Percentiles rank a stretch among this genome's conserved stretches.
Evolutionary conservation across 2,888 invertebrate species (phyloP).

Genomic region (Brachypalpus laphriformis): DNA sequence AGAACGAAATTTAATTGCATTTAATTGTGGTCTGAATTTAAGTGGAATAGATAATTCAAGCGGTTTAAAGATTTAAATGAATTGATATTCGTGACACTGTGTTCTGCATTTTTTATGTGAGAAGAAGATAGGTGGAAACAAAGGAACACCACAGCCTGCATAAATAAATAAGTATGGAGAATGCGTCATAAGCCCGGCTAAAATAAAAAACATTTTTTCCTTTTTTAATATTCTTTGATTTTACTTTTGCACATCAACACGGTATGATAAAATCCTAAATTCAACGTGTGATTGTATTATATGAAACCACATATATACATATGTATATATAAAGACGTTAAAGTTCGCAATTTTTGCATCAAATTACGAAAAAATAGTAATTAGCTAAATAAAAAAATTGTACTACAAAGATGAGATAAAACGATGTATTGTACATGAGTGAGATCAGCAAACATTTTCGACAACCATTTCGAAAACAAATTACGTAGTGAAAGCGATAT

Average conservation of each 20-base stretch:
- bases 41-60: neutral
- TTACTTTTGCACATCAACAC: too few species aligned
- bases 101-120: slow-evolving; percentile 34
- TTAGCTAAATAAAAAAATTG: too few species aligned
- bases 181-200: neutral
- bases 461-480: neutral
- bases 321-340: too few species aligned
- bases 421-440: too few species aligned
- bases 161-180: neutral
- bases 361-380: too few species aligned
- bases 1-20: neutral
- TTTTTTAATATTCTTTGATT: neutral
- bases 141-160: neutral
- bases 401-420: neutral
- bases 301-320: too few species aligned
- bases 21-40: neutral
- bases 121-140: slow-evolving; percentile 21
- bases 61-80: neutral
- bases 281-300: too few species aligned
- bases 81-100: neutral
- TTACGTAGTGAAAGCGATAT: neutral
- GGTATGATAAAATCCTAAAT: too few species aligned
- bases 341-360: too few species aligned
- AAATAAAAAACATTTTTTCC: neutral
- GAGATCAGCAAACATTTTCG: neutral